Evolutionary conservation across 2,888 invertebrate species (phyloP).

Genomic region (Miltochrista miniata): DNA sequence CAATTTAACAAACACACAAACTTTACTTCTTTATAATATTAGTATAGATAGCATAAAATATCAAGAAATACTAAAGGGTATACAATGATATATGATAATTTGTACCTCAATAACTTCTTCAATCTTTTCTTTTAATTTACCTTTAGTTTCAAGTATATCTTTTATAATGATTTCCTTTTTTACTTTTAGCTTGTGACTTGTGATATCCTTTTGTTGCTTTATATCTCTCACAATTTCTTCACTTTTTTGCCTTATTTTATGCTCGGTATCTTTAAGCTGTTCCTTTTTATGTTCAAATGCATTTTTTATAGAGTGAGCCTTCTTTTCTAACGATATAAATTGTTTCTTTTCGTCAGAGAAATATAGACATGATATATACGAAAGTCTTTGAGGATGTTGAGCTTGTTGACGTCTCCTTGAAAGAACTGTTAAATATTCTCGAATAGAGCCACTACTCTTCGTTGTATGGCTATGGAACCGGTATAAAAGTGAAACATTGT

Average conservation of each 20-base stretch:
- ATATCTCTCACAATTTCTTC: slow-evolving; percentile 74
- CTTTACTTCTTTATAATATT: too few species aligned
- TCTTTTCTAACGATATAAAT: slow-evolving; percentile 70
- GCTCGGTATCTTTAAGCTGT: slow-evolving; percentile 84
- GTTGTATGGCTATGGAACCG: slow-evolving; percentile 24
- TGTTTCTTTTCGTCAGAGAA: slow-evolving; percentile 70
- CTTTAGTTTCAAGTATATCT: slow-evolving; percentile 88
- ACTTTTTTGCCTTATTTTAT: slow-evolving; percentile 71
- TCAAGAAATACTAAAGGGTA: not conserved
- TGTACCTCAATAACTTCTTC: slow-evolving; percentile 89
- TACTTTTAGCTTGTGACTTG: slow-evolving; percentile 75
- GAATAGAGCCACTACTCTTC: slow-evolving; percentile 37
- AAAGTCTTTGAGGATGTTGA: slow-evolving; percentile 41
- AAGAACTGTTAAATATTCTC: slow-evolving; percentile 40
- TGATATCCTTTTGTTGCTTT: slow-evolving; percentile 70
- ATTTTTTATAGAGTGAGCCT: slow-evolving; percentile 79
- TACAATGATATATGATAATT: not conserved
- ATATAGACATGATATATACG: slow-evolving; percentile 54
- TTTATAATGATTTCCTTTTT: slow-evolving; percentile 86
- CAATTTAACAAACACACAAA: too few species aligned
- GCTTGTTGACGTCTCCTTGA: slow-evolving; percentile 36
- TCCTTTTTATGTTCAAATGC: slow-evolving; percentile 85
- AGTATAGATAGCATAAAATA: too few species aligned
- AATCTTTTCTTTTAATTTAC: slow-evolving; percentile 88
- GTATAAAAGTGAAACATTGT: slow-evolving; percentile 47